These are phyloP conservation scores for Acanthosepion pharaonis DNA, from an alignment of 2,888 invertebrate species.

Conservation along the genomic window DNA sequence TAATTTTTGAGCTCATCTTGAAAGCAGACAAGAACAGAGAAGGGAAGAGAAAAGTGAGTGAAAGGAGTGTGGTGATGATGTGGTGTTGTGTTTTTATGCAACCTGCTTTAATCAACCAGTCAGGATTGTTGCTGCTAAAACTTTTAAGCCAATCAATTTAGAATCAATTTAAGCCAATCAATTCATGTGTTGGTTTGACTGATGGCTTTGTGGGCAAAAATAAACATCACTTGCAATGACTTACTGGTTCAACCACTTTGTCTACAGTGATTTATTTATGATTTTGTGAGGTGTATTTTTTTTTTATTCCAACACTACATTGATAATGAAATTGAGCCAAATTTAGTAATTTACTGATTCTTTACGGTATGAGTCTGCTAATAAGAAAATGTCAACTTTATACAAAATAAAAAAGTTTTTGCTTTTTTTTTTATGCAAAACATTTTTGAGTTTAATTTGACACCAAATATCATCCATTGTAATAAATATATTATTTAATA, in stretches of 20 bases:
- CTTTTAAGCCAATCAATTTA: constrained; percentile 3
- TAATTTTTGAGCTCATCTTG: constrained; percentile 2
- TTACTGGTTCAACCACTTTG: not conserved
- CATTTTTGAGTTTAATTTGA: too few relatives aligned
- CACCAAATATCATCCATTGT: too few relatives aligned
- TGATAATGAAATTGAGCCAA: too few relatives aligned
- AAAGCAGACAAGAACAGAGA: not conserved
- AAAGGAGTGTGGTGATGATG: not conserved
- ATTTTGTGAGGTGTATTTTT: too few relatives aligned
- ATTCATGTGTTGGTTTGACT: not conserved
- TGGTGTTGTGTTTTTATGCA: not conserved
- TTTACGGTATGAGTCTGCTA: too few relatives aligned
- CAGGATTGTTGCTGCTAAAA: not conserved
- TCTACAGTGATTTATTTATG: not conserved
- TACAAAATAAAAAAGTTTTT: too few relatives aligned
- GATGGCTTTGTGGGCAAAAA: not conserved
- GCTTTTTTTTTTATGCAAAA: too few relatives aligned
- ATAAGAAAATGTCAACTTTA: too few relatives aligned
- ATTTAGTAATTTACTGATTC: too few relatives aligned
- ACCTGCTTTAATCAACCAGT: not conserved
- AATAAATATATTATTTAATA: too few relatives aligned
- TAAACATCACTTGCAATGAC: not conserved
- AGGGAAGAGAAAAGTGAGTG: not conserved
- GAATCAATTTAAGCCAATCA: constrained; percentile 2
- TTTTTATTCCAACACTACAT: too few relatives aligned